phyloP scores from a whole-genome alignment of 2,888 invertebrate species.

The Caenorhabditis drosophilae region DNA sequence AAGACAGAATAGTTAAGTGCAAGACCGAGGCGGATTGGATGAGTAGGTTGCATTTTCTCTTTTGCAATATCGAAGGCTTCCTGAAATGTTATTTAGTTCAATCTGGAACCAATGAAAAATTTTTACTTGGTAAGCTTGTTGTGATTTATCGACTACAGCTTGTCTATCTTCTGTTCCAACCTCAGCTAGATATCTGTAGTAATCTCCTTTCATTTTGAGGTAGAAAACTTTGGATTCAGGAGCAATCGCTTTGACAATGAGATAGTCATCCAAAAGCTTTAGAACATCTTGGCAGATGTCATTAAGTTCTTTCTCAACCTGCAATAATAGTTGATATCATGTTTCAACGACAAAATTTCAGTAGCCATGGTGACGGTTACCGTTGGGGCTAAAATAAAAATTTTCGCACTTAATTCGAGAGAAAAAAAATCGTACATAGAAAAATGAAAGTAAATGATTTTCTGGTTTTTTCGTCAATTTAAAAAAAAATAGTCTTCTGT shows the following conservation, averaged over 20 bases:
- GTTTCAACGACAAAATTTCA: neutral
- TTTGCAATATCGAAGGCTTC: conserved; percentile 96
- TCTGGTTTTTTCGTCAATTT: too few relatives aligned
- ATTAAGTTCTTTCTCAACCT: conserved; percentile 94
- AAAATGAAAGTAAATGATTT: too few relatives aligned
- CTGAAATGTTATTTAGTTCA: conserved; percentile 2
- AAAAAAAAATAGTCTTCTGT: too few relatives aligned
- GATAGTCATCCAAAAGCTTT: conserved; percentile 93
- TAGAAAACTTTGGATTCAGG: conserved; percentile 99
- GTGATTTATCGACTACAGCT: conserved; percentile 90
- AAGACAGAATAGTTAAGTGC: conserved; percentile 99
- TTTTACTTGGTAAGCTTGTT: conserved; percentile 81
- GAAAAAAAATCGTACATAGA: too few relatives aligned
- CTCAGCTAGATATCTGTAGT: conserved; percentile 99
- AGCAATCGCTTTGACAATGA: conserved; percentile 97
- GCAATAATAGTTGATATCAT: too few relatives aligned
- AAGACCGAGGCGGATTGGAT: conserved; percentile 96
- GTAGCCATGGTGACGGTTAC: neutral
- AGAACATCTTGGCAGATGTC: conserved; percentile 99
- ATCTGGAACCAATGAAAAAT: neutral
- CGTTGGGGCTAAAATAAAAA: too few relatives aligned
- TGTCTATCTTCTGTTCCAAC: conserved; percentile 88
- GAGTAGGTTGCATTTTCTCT: conserved; percentile 97
- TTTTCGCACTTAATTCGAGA: too few relatives aligned
- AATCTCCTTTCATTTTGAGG: conserved; percentile 99